These are phyloP conservation scores for Dasyurus viverrinus DNA, from an alignment of 2,113 vertebrate genomes.

Conservation along the genomic window DNA sequence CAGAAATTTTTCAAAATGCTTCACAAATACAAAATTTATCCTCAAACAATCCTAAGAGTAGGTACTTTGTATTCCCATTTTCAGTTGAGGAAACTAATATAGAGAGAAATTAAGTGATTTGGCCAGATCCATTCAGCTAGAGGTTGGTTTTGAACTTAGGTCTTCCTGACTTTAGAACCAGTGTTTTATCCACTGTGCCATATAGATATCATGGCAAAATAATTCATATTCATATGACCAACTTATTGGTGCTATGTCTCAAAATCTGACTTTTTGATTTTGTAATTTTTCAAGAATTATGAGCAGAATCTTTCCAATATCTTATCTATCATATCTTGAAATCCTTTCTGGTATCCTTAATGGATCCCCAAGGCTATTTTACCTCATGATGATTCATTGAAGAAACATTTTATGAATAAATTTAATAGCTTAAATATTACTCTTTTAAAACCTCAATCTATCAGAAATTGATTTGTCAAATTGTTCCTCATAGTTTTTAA, in stretches of 20 bases:
- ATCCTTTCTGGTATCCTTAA: background rate
- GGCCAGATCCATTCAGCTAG: accelerated
- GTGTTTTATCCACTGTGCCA: background rate
- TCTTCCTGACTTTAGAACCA: background rate
- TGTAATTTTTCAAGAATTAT: background rate
- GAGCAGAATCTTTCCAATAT: background rate
- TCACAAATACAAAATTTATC: background rate
- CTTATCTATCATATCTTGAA: background rate
- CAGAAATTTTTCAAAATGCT: background rate
- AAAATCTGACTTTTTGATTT: background rate
- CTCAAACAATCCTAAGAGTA: background rate
- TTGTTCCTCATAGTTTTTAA: background rate
- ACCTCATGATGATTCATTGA: background rate
- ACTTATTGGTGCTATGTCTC: background rate
- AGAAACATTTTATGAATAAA: background rate
- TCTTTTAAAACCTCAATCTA: constrained; percentile 8
- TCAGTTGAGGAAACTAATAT: background rate
- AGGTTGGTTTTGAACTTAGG: background rate
- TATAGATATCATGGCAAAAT: background rate
- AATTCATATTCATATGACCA: background rate
- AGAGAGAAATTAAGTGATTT: background rate
- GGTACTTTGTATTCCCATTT: background rate
- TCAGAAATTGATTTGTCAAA: background rate
- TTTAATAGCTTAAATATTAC: background rate
- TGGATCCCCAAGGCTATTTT: background rate